Evolutionary conservation across 2,888 invertebrate species (phyloP).

Genomic region (Euclidia mi): DNA sequence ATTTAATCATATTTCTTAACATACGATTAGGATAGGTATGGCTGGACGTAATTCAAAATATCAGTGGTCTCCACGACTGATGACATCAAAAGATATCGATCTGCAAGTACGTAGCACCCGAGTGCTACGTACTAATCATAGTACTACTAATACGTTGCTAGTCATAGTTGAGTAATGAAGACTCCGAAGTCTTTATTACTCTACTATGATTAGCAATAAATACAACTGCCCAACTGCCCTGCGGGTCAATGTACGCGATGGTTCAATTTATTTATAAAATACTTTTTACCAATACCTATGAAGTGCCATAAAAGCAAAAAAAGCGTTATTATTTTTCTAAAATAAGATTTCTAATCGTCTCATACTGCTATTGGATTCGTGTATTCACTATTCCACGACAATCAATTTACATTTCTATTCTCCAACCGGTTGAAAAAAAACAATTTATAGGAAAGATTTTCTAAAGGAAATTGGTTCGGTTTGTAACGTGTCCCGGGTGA

Average conservation of each 20-base stretch:
- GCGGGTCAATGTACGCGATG: too few relatives aligned
- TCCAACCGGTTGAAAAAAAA: not conserved
- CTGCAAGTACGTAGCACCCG: constrained; percentile 21
- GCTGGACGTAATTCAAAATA: constrained; percentile 33
- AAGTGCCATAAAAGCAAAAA: too few relatives aligned
- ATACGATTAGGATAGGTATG: constrained; percentile 27
- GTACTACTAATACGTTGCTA: too few relatives aligned
- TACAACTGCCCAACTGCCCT: not conserved
- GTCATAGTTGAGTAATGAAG: too few relatives aligned
- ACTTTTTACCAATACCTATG: too few relatives aligned
- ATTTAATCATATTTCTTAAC: too few relatives aligned
- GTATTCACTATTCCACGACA: not conserved
- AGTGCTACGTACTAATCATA: too few relatives aligned
- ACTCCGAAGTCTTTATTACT: constrained; percentile 12
- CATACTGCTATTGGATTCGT: too few relatives aligned
- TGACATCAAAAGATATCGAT: constrained; percentile 41
- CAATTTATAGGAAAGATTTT: constrained; percentile 2
- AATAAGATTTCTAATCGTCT: too few relatives aligned
- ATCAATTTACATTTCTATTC: constrained; percentile 2
- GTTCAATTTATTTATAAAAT: too few relatives aligned
- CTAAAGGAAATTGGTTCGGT: constrained; percentile 45
- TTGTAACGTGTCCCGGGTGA: constrained; percentile 51
- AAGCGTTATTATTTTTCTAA: too few relatives aligned
- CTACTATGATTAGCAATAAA: constrained; percentile 10
- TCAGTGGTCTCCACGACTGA: constrained; percentile 14